Conservation (phyloP, 2,797 vertebrate genomes). For the Sebastes oblongus region DNA sequence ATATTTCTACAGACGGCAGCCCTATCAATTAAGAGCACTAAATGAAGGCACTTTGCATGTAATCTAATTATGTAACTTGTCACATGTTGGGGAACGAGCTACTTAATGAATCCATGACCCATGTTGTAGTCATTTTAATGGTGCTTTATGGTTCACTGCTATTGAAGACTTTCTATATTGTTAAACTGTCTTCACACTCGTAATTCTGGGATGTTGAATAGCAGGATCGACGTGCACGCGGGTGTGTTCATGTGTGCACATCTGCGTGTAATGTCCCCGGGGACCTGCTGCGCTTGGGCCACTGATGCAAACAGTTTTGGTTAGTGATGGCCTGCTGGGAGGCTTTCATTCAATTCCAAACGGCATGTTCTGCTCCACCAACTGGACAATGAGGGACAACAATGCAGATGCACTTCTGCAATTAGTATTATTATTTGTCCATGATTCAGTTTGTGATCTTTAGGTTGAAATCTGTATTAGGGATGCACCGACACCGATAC, state of each 20-base stretch:
- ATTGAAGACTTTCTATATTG: background rate
- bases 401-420: constrained; percentile 2
- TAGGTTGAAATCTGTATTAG: background rate
- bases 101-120: constrained; percentile 40
- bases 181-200: background rate
- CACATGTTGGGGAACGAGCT: background rate
- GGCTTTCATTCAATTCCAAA: constrained; percentile 48
- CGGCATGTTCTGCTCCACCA: constrained; percentile 60
- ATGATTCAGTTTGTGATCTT: background rate
- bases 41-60: constrained; percentile 10
- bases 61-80: constrained; percentile 14
- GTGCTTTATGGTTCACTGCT: constrained; percentile 1
- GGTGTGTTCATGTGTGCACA: constrained; percentile 13
- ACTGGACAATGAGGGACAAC: constrained; percentile 54
- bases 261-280: constrained; percentile 24
- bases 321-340: constrained; percentile 46
- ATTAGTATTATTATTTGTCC: background rate
- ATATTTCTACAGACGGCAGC: constrained; percentile 1
- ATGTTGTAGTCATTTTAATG: background rate
- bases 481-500: too few relatives aligned
- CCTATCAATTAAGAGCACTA: background rate
- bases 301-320: constrained; percentile 43
- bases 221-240: background rate
- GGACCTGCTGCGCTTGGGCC: constrained; percentile 25
- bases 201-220: background rate